Conservation (phyloP, 2,113 vertebrate species). For the Falco punctatus region DNA sequence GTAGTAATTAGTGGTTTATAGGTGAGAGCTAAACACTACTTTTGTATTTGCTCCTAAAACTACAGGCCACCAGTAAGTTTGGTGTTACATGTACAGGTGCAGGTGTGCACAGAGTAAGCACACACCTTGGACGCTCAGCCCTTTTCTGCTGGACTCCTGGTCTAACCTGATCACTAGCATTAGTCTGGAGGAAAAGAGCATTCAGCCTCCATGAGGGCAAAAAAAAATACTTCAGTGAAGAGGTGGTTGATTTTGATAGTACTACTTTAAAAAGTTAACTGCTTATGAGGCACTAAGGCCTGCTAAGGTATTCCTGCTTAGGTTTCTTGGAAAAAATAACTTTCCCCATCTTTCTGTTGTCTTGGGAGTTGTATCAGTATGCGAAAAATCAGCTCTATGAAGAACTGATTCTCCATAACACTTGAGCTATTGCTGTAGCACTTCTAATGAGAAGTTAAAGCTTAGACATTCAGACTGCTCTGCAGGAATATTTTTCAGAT, state of each 20-base stretch:
- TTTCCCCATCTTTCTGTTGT: not conserved
- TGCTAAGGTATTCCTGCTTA: not conserved
- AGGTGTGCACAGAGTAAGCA: not conserved
- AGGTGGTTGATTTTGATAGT: not conserved
- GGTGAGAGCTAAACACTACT: not conserved
- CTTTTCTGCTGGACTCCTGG: not conserved
- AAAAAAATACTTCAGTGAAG: accelerated
- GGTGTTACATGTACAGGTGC: accelerated
- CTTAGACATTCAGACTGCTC: not conserved
- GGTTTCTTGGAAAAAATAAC: not conserved
- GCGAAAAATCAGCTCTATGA: not conserved
- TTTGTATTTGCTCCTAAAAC: not conserved
- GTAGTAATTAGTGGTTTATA: not conserved
- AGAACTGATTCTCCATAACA: not conserved
- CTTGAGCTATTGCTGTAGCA: not conserved
- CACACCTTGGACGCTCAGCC: not conserved
- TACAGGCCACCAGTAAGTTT: not conserved
- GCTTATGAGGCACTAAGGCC: too few relatives aligned
- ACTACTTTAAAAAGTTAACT: not conserved
- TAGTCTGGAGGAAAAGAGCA: not conserved
- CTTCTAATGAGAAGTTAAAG: not conserved
- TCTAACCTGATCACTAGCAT: not conserved
- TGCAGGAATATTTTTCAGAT: not conserved
- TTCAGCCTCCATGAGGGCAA: not conserved
- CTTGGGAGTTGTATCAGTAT: accelerated